Conservation (phyloP, 1,140 invertebrate genomes). For the Drosophila parabipectinata region DNA sequence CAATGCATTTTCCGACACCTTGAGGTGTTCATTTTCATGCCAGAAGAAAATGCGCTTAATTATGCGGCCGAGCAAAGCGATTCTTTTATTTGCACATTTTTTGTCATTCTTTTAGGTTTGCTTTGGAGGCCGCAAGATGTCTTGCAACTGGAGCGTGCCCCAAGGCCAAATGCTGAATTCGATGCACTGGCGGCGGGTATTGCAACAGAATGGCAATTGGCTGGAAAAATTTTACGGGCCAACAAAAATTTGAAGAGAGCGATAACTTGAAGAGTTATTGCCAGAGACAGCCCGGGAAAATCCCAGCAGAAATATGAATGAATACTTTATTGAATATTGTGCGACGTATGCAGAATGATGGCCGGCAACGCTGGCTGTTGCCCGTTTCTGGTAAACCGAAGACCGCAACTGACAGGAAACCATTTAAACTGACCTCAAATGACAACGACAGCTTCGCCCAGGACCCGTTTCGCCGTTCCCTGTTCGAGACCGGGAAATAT, state of each 20-base stretch:
- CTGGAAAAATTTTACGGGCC: slow-evolving; percentile 34
- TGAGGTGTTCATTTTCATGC: slow-evolving; percentile 82
- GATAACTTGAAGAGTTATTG: slow-evolving; percentile 55
- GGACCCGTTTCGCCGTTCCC: slow-evolving; percentile 28
- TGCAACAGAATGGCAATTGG: slow-evolving; percentile 43
- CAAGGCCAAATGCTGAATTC: slow-evolving; percentile 56
- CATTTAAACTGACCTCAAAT: slow-evolving; percentile 81
- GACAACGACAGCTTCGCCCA: slow-evolving; percentile 72
- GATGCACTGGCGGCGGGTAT: slow-evolving; percentile 31
- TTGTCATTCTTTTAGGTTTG: slow-evolving; percentile 11
- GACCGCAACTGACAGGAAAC: slow-evolving; percentile 79
- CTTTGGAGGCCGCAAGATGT: slow-evolving; percentile 69
- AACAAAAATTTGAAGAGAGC: slow-evolving; percentile 33
- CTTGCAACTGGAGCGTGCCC: slow-evolving; percentile 68
- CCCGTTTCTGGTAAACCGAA: slow-evolving; percentile 69
- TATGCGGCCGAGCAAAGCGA: slow-evolving; percentile 62
- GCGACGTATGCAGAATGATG: slow-evolving; percentile 67
- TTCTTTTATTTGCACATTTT: slow-evolving; percentile 41
- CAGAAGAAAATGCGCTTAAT: slow-evolving; percentile 79
- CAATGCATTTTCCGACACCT: slow-evolving; percentile 68
- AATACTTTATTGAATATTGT: slow-evolving; percentile 80
- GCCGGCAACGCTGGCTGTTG: slow-evolving; percentile 33
- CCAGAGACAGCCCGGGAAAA: slow-evolving; percentile 36
- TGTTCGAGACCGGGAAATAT: slow-evolving; percentile 27
- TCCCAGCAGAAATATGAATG: slow-evolving; percentile 67